Base-by-base conservation (phyloP, 2,113 vertebrate genomes). In the Chrysemys picta region DNA sequence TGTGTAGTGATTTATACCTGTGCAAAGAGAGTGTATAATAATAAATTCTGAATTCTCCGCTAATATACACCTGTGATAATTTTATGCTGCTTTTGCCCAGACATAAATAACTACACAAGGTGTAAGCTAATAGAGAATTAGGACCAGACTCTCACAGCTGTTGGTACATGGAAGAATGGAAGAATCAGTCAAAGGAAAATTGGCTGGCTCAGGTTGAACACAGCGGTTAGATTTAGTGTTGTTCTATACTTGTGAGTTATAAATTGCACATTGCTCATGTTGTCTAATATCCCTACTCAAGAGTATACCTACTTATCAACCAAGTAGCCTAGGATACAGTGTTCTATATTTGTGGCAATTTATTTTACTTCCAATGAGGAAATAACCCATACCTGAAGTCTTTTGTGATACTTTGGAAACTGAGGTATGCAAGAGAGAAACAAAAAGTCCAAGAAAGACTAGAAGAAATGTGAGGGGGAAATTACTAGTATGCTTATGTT, bases 401-500 rank as follows among this genome's bases (percentile, higher is more conserved):
- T 89, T 87, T 54, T 89, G 84, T 87, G 54, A 52, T 1, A 38
- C 94, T 75, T 69, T 93, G 52, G 38, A 5, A 88, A 88, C 27
- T 62, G 4, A 56, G 84, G 19, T 6, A 69, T 80, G 38, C 2
- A 53, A 53, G 80, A n/a, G 80, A 19, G 47, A 47, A 49, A 85
- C 85, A 92, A 38, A 87, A 82, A 42, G 59, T 85, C 87, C 82
- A 90, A 82, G 87, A 82, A 78, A 72, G 56, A 95, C 59, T 35
- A 86, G n/a, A 84, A 84, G 85, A 87, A 45, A 49, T 90, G 81
- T 82, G n/a, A 45, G 24, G 24, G 9, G 19, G 19, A 38, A 19
- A 42, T 16, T 92, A 42, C 38, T 84, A 49, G 22, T 89, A 91
- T 90, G 62, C 84, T 89, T 72, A 72, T 76, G 38, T 76, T 76